Evolutionary conservation across 2,797 vertebrate genomes (phyloP), one percentile per base, ranked within the genome.

Genomic region (Merluccius polli): DNA sequence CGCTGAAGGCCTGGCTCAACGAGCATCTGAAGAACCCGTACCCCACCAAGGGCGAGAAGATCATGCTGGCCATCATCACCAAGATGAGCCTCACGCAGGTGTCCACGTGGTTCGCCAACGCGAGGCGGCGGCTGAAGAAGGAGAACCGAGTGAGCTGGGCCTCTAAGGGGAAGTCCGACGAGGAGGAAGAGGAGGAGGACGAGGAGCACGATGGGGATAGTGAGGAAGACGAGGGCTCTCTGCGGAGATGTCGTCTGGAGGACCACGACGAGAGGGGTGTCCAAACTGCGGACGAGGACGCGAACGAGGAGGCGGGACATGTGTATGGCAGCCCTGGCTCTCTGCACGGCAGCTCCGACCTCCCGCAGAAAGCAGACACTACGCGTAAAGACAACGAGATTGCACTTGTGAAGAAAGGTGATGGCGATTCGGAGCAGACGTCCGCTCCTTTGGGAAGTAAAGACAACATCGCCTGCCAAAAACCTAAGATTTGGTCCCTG

Each of bases 401-500:
- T 0, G 73, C 36, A 65, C 73, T 81, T 6, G 85, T 59, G 4
- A 77, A 82, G 78, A 79, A 81, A 0, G 83, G 35, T 0, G 85
- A 85, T 41, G 84, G 78, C 0, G 83, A 87, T 75, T 74, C 83
- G 15, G 82, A 84, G 3, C 77, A 77, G 38, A 86, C 78, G 4
- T 52, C 81, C 0, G 74, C 83, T 3, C 79, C 74, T 16, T 41
- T 84, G 91, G 94, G 35, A 72, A 92, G 80, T 78, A 94, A 94
- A 87, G 92, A 89, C 36, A 92, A 77, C 82, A 77, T 35, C 5
- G 85, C 77, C 27, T 88, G 80, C 69, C 94, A 94, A 72, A 98
- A 98, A 81, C 96, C 97, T 72, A 98, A 98, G 89, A 99, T 99
- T 85, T 98, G 97, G 97, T 99, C 97, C 18, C 86, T 99, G 83